Percentiles rank a stretch among this genome's conserved stretches.
Conservation (phyloP, 1,140 invertebrate species). For the Octopus sinensis region DNA sequence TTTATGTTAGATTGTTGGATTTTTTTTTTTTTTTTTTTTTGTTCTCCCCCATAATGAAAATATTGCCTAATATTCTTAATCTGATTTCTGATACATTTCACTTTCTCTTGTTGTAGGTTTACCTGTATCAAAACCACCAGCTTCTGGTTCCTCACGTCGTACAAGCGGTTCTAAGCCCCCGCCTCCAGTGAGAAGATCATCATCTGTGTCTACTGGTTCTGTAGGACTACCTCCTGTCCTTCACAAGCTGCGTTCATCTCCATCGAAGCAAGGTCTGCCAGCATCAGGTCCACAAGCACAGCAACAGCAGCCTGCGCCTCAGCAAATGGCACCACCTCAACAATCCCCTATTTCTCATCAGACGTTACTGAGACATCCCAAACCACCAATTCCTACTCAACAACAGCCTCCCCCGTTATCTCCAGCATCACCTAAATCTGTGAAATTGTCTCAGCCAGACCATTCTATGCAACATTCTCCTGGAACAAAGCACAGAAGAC, state of each 20-base stretch:
- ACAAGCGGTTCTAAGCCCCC: slow-evolving; percentile 66
- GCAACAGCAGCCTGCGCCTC: slow-evolving; percentile 36
- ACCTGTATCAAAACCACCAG: slow-evolving; percentile 37
- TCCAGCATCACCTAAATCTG: not conserved
- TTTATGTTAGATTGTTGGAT: no score
- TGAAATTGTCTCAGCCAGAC: not conserved
- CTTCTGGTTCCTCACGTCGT: slow-evolving; percentile 50
- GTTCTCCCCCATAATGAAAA: not conserved
- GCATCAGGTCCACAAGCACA: slow-evolving; percentile 6
- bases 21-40: no score
- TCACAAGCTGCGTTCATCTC: slow-evolving; percentile 31
- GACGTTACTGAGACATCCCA: slow-evolving; percentile 24
- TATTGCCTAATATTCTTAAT: not conserved
- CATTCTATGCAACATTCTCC: slow-evolving; percentile 13
- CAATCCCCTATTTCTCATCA: slow-evolving; percentile 6
- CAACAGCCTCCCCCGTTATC: slow-evolving; percentile 22
- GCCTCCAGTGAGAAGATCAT: slow-evolving; percentile 80
- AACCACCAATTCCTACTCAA: not conserved
- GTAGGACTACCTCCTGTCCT: slow-evolving; percentile 22
- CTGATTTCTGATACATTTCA: slow-evolving; percentile 10
- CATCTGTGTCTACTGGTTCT: slow-evolving; percentile 69
- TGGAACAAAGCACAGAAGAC: not conserved
- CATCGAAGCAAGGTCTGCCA: slow-evolving; percentile 31
- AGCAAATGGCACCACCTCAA: slow-evolving; percentile 34
- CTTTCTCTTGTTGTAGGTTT: slow-evolving; percentile 39